phyloP scores from a whole-genome alignment of 2,888 invertebrate species.

The Xanthorhoe designata region DNA sequence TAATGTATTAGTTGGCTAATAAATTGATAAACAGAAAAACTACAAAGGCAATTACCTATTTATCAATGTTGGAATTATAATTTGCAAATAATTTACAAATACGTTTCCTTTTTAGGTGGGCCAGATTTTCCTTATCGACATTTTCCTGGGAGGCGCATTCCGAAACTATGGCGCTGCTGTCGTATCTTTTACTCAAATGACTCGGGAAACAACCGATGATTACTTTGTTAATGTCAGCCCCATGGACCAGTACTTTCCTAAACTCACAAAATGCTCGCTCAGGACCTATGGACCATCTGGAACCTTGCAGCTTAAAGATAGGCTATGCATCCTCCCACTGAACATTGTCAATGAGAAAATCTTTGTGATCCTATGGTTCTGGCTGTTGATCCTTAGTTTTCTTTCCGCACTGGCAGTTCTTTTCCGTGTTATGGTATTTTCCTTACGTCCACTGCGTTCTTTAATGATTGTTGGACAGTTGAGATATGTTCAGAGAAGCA shows the following conservation, averaged over 20 bases:
- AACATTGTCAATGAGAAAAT: slow-evolving; percentile 93
- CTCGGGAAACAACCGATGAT: slow-evolving; percentile 56
- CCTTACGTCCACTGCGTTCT: slow-evolving; percentile 85
- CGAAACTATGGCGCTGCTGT: slow-evolving; percentile 86
- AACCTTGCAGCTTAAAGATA: slow-evolving; percentile 83
- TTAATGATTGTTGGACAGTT: slow-evolving; percentile 87
- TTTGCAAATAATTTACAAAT: neutral
- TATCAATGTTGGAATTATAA: too few species aligned
- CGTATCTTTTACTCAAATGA: slow-evolving; percentile 74
- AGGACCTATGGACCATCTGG: slow-evolving; percentile 87
- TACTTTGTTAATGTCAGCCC: slow-evolving; percentile 83
- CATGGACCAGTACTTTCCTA: slow-evolving; percentile 89
- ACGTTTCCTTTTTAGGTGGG: slow-evolving; percentile 79
- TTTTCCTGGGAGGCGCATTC: slow-evolving; percentile 87
- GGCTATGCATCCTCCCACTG: slow-evolving; percentile 90
- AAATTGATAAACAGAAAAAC: too few species aligned
- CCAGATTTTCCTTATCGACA: slow-evolving; percentile 89
- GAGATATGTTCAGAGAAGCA: slow-evolving; percentile 79
- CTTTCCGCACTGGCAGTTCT: slow-evolving; percentile 87
- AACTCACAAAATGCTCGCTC: slow-evolving; percentile 88
- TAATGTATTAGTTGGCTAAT: too few species aligned
- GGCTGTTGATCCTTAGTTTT: slow-evolving; percentile 88
- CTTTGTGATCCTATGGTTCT: slow-evolving; percentile 90
- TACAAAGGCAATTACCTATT: too few species aligned
- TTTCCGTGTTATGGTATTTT: slow-evolving; percentile 87